Evolutionary conservation across 2,113 vertebrate genomes (phyloP).

Genomic region (Pyrgilauda ruficollis): DNA sequence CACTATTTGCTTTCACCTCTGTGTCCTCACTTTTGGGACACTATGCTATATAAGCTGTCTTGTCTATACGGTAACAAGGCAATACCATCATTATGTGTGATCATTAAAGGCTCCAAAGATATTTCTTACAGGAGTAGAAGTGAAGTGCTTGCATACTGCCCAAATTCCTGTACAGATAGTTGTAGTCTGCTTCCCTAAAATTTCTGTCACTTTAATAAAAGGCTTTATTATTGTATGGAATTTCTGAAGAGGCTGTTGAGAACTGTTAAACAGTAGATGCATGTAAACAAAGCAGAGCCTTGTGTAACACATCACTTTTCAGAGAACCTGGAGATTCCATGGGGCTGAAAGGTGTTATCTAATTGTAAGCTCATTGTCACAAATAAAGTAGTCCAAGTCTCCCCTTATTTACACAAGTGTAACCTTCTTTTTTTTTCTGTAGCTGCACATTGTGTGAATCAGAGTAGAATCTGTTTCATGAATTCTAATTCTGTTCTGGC

Average conservation of each 20-base stretch:
- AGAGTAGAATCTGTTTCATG: neutral
- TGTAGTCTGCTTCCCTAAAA: neutral
- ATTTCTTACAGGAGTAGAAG: neutral
- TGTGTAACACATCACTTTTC: neutral
- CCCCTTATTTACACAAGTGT: neutral
- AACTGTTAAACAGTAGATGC: neutral
- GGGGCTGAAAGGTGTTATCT: neutral
- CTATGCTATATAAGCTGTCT: neutral
- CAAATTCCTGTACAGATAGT: neutral
- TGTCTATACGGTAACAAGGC: neutral
- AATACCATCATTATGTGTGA: neutral
- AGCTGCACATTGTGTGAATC: neutral
- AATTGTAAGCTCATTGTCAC: neutral
- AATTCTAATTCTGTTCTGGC: constrained; percentile 49
- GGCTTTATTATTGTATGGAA: neutral
- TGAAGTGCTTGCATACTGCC: neutral
- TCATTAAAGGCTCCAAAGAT: neutral
- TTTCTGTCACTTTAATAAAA: neutral
- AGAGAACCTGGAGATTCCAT: neutral
- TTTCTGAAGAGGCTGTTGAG: neutral
- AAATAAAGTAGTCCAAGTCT: neutral
- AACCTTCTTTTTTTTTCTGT: neutral
- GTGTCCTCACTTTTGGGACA: neutral
- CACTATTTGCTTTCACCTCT: neutral
- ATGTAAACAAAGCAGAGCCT: neutral